Percentiles rank a stretch among this genome's conserved stretches.
phyloP scores from a whole-genome alignment of 2,797 vertebrate species.

The Hippocampus kuda region DNA sequence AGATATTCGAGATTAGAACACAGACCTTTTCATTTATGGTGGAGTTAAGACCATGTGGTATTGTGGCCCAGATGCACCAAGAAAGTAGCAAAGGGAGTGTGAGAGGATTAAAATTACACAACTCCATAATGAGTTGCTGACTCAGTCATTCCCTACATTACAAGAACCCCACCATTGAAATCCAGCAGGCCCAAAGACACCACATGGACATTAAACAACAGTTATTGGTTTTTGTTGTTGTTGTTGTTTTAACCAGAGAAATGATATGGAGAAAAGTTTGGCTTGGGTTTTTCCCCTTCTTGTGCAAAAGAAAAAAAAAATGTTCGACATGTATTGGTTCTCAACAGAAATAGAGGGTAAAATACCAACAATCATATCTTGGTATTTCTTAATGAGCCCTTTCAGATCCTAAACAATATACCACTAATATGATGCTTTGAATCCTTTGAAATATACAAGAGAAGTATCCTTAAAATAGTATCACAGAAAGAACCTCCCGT shows the following conservation, averaged over 20 bases:
- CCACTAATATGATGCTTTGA: conserved; percentile 63
- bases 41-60: conserved; percentile 46
- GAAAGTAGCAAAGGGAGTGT: conserved; percentile 43
- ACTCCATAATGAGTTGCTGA: not conserved
- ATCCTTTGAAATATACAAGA: conserved; percentile 52
- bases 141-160: not conserved
- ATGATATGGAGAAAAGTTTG: conserved; percentile 2
- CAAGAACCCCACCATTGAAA: not conserved
- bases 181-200: not conserved
- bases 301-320: conserved; percentile 36
- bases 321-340: conserved; percentile 35
- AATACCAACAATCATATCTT: conserved; percentile 57
- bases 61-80: conserved; percentile 61
- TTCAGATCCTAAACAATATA: conserved; percentile 59
- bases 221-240: no score
- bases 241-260: not conserved
- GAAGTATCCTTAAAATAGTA: conserved; percentile 50
- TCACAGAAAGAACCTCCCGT: conserved; percentile 39
- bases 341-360: no score
- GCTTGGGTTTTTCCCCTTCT: conserved; percentile 37
- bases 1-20: conserved; percentile 40
- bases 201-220: not conserved
- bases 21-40: conserved; percentile 66
- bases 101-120: conserved; percentile 59
- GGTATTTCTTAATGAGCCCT: conserved; percentile 60